Evolutionary conservation across 1,140 invertebrate genomes (phyloP), one percentile per base, ranked within the genome.

Genomic region (Drosophila simulans): DNA sequence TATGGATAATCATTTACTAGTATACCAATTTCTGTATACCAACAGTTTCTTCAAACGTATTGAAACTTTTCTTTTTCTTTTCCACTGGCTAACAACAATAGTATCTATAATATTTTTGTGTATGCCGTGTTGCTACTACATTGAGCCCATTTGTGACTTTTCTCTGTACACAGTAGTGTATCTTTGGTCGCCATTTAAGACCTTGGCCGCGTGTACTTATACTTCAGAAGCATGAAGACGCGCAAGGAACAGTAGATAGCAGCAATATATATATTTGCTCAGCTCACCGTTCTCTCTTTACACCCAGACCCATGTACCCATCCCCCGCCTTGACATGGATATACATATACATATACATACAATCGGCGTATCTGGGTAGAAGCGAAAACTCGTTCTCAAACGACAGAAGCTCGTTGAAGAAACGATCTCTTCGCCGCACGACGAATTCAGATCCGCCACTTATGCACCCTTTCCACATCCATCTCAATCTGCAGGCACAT

Each of bases 331-430:
- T 25, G 39, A 22, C 62, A n/a, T 45, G 31, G 22, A 20, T 35
- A 8, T 12, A 62, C 10, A 20, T 46, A 13, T 17, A 62, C 10
- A 27, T 8, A 49, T 39, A n/a, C 15, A 5, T 8, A 10, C 3
- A 8, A 13, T 25, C 22, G 34, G 34, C 15, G 45, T 42, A 31
- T 42, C 17, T 34, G 43, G 5, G 64, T 22, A 65, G 35, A 49
- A 46, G 40, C 13, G 13, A 45, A 45, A 86, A 86, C 83, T 88
- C 76, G 83, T 88, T 88, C 82, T 62, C 57, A 65, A 78, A 57
- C 74, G 53, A 76, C 51, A 54, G 34, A 57, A 40, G 13, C 40
- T 65, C 35, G 48, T 11, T 4, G 27, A 37, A 12, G 31, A n/a
- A 34, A n/a, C 31, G 25, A 57, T 55, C 82, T 86, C 79, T 75